phyloP scores from a whole-genome alignment of 2,113 vertebrate species.

The Heptranchias perlo region DNA sequence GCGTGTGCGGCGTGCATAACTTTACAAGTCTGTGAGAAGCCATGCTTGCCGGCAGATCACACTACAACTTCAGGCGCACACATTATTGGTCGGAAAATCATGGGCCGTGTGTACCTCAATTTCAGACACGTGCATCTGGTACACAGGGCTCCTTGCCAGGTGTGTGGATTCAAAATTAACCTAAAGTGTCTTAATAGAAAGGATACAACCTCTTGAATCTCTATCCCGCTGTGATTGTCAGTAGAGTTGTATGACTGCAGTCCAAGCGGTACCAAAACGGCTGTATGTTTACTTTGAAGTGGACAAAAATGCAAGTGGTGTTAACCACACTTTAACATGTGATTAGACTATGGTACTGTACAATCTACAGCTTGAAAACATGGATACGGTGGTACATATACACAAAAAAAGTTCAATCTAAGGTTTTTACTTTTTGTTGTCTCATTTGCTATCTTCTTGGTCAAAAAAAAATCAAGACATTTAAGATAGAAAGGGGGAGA shows the following conservation, averaged over 20 bases:
- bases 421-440: background rate
- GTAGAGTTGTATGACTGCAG: background rate
- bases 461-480: too few species aligned
- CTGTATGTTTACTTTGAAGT: background rate
- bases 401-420: background rate
- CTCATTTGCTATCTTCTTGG: background rate
- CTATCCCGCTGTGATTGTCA: background rate
- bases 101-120: background rate
- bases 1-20: background rate
- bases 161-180: background rate
- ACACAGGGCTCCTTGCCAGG: background rate
- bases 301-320: background rate
- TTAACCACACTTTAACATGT: background rate
- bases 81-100: background rate
- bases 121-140: background rate
- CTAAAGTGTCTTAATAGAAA: background rate
- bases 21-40: background rate
- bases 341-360: too few species aligned
- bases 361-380: background rate
- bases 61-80: background rate
- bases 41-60: background rate
- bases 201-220: background rate
- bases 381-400: background rate
- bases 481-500: too few species aligned
- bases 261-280: background rate